phyloP scores from a whole-genome alignment of 2,113 vertebrate genomes.

The Castor canadensis region DNA sequence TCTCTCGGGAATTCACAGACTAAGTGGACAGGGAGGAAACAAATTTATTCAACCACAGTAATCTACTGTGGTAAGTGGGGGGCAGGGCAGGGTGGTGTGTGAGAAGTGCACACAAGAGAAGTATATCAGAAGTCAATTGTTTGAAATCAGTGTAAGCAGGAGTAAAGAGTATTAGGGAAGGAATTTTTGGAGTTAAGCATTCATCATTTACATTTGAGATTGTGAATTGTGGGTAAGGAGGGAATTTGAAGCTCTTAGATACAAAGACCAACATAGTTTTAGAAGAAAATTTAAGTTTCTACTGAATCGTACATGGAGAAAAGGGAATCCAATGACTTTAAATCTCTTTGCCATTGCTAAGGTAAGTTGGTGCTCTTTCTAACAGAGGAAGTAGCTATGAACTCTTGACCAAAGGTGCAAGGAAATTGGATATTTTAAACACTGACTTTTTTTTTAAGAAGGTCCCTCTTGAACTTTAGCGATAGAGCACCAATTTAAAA shows the following conservation, averaged over 20 bases:
- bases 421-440: constrained; percentile 73
- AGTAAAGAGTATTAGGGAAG: not conserved
- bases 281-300: constrained; percentile 27
- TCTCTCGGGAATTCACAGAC: not conserved
- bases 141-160: not conserved
- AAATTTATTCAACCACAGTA: not conserved
- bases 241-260: constrained; percentile 22
- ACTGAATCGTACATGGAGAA: constrained; percentile 36
- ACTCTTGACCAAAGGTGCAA: constrained; percentile 69
- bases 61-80: not conserved
- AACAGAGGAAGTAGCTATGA: constrained; percentile 66
- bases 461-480: constrained; percentile 69
- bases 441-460: constrained; percentile 55
- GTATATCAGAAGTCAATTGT: not conserved
- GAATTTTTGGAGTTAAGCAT: not conserved
- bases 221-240: constrained; percentile 1
- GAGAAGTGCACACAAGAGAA: not conserved
- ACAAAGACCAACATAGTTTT: constrained; percentile 27
- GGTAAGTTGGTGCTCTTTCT: constrained; percentile 50
- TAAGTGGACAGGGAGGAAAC: not conserved
- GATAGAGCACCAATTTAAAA: constrained; percentile 73
- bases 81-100: no score
- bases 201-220: constrained; percentile 31
- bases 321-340: constrained; percentile 41
- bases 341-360: constrained; percentile 49